Percentiles rank a stretch among this genome's conserved stretches.
phyloP scores from a whole-genome alignment of 2,888 invertebrate genomes.

The Brachyptera putata region DNA sequence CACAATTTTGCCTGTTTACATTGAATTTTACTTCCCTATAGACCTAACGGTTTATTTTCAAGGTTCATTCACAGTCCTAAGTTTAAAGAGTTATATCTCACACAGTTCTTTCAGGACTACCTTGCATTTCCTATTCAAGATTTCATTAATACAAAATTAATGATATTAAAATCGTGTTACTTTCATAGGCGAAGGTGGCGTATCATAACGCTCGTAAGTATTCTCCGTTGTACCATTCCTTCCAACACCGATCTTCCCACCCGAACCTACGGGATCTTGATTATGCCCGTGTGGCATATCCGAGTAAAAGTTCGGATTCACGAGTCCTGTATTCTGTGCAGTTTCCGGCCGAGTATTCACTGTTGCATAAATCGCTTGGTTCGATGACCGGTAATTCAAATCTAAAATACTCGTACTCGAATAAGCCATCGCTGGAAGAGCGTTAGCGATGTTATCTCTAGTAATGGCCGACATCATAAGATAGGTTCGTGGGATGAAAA shows the following conservation, averaged over 20 bases:
- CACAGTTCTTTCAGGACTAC: no score
- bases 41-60: no score
- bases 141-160: no score
- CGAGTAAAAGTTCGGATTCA: constrained; percentile 38
- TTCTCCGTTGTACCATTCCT: constrained; percentile 32
- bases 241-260: background rate
- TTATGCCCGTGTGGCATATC: constrained; percentile 32
- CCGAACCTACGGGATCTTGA: no score
- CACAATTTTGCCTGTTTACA: no score
- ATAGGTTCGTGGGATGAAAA: constrained; percentile 66
- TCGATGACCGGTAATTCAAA: constrained; percentile 34
- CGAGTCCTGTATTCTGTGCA: constrained; percentile 28
- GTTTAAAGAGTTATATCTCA: no score
- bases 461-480: constrained; percentile 61
- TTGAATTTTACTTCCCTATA: no score
- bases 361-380: constrained; percentile 40
- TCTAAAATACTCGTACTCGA: constrained; percentile 29
- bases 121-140: no score
- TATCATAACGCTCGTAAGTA: constrained; percentile 38
- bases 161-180: constrained; percentile 39
- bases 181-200: constrained; percentile 38
- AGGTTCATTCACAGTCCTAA: no score
- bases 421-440: constrained; percentile 36
- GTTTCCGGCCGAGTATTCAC: no score
- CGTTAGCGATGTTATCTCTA: constrained; percentile 50